Conservation (phyloP, 1,140 invertebrate species). For the Trichoplusia ni region DNA sequence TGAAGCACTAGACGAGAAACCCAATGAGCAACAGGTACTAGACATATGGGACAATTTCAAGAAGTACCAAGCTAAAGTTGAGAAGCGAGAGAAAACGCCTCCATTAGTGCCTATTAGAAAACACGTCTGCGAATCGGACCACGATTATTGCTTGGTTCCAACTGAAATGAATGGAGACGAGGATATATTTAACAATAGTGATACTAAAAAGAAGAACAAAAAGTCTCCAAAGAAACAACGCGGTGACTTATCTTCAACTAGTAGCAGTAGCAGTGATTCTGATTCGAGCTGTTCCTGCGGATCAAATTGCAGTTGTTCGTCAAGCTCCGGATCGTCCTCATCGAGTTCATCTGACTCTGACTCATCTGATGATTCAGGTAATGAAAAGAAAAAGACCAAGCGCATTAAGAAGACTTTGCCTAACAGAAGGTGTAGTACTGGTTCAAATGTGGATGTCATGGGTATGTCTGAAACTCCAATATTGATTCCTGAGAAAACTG, state of each 20-base stretch:
- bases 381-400: slow-evolving; percentile 70
- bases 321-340: slow-evolving; percentile 86
- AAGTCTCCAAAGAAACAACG: slow-evolving; percentile 70
- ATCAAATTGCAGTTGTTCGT: slow-evolving; percentile 90
- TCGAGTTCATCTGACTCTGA: slow-evolving; percentile 85
- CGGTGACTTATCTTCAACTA: slow-evolving; percentile 82
- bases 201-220: slow-evolving; percentile 72
- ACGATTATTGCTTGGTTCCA: slow-evolving; percentile 85
- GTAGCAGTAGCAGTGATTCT: slow-evolving; percentile 88
- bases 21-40: slow-evolving; percentile 73
- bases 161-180: slow-evolving; percentile 70
- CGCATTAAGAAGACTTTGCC: slow-evolving; percentile 58
- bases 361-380: slow-evolving; percentile 73
- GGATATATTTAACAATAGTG: slow-evolving; percentile 54
- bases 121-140: slow-evolving; percentile 84
- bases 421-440: slow-evolving; percentile 75
- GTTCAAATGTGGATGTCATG: slow-evolving; percentile 80
- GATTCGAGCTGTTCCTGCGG: slow-evolving; percentile 91
- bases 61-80: slow-evolving; percentile 83
- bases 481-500: slow-evolving; percentile 72
- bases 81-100: slow-evolving; percentile 75
- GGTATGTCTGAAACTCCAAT: slow-evolving; percentile 76
- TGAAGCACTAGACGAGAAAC: slow-evolving; percentile 55
- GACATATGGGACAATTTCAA: slow-evolving; percentile 93
- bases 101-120: slow-evolving; percentile 74